Percentiles rank a stretch among this genome's conserved stretches.
Conservation (phyloP, 1,140 invertebrate genomes). For the Aporrectodea caliginosa region DNA sequence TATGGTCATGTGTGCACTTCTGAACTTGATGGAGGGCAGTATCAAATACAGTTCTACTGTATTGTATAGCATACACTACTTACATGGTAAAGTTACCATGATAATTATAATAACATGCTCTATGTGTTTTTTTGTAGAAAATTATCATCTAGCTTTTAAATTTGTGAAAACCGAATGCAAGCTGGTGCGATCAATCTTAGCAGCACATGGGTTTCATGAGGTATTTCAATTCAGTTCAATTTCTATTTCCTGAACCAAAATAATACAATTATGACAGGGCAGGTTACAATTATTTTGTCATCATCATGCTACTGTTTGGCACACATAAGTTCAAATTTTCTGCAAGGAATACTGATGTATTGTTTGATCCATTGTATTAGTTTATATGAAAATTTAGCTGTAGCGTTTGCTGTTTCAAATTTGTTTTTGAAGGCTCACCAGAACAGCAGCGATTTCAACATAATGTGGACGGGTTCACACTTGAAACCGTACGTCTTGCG, state of each 20-base stretch:
- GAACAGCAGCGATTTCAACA: conserved; percentile 71
- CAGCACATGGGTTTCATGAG: not conserved
- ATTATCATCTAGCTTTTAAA: not conserved
- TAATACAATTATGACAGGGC: not conserved
- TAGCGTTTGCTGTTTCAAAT: not conserved
- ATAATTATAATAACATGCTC: too few species aligned
- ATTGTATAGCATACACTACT: too few species aligned
- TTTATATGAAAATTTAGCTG: not conserved
- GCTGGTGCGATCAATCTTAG: not conserved
- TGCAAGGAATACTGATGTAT: not conserved
- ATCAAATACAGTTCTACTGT: too few species aligned
- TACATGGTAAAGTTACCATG: too few species aligned
- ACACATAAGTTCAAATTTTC: conserved; percentile 1
- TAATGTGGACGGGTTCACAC: conserved; percentile 86
- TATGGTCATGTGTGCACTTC: too few species aligned
- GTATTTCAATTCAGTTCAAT: too few species aligned
- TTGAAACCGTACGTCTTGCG: conserved; percentile 81
- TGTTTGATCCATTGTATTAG: not conserved
- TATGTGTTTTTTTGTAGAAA: not conserved
- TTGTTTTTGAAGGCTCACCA: conserved; percentile 45
- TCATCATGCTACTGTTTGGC: not conserved
- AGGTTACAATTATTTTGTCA: not conserved
- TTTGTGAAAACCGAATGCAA: not conserved
- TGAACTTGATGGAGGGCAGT: too few species aligned
- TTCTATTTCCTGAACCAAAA: too few species aligned